phyloP scores from a whole-genome alignment of 2,113 vertebrate genomes.

The Cyanoderma ruficeps region DNA sequence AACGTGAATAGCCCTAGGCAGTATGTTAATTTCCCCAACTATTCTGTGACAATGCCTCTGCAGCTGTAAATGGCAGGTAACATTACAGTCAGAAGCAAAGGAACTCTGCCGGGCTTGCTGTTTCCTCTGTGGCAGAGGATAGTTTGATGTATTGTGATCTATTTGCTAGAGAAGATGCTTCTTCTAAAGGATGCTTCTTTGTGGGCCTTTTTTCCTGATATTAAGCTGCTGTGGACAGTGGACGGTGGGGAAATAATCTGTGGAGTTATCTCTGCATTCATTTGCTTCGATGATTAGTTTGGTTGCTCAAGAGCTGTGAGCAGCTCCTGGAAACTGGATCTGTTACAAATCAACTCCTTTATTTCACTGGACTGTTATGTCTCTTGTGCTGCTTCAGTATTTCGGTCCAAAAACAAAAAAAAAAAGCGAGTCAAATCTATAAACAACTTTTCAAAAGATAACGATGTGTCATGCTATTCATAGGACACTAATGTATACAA shows the following conservation, averaged over 20 bases:
- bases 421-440: neutral
- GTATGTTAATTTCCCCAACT: neutral
- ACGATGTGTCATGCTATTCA: neutral
- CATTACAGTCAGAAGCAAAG: neutral
- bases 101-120: neutral
- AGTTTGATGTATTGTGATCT: neutral
- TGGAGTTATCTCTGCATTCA: neutral
- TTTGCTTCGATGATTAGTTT: neutral
- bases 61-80: rapidly evolving
- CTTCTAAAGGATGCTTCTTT: neutral
- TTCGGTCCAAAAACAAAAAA: neutral
- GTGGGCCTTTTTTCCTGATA: neutral
- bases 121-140: neutral
- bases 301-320: neutral
- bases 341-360: neutral
- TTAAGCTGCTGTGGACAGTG: neutral
- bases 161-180: neutral
- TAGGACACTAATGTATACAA: neutral
- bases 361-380: neutral
- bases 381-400: neutral
- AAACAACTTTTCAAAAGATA: neutral
- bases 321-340: neutral
- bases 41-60: neutral
- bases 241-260: neutral
- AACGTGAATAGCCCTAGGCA: neutral